Conservation (phyloP, 2,888 invertebrate genomes). For the Alitta virens region DNA sequence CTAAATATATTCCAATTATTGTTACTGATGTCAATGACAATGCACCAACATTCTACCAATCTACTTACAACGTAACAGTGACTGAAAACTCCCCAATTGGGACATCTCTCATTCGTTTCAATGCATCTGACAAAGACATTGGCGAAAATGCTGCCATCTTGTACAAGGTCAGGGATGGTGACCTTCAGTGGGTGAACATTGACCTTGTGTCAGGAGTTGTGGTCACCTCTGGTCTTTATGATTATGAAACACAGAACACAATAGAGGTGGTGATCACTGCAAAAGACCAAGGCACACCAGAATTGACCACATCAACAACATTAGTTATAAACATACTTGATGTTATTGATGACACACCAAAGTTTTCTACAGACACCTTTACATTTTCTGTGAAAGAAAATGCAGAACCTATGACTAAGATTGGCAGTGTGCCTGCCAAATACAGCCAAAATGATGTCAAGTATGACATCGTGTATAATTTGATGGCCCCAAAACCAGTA, state of each 20-base stretch:
- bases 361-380: constrained; percentile 1
- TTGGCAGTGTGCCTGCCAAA: constrained; percentile 16
- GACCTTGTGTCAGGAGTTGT: constrained; percentile 6
- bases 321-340: constrained; percentile 2
- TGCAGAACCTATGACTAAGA: constrained; percentile 3
- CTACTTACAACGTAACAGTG: neutral
- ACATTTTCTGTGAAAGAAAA: constrained; percentile 14
- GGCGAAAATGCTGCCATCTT: constrained; percentile 14
- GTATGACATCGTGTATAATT: too few species aligned
- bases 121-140: constrained; percentile 9
- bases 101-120: neutral
- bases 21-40: constrained; percentile 74
- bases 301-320: constrained; percentile 1
- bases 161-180: neutral
- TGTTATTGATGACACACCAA: constrained; percentile 15
- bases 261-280: constrained; percentile 3
- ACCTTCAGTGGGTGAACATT: neutral
- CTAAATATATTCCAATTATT: constrained; percentile 73
- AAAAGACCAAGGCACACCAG: constrained; percentile 5
- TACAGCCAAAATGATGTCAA: neutral
- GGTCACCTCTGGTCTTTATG: neutral
- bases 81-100: constrained; percentile 4
- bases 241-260: neutral
- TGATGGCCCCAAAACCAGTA: too few species aligned
- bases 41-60: constrained; percentile 7